These are phyloP conservation scores for Phoeniculus purpureus DNA, from an alignment of 2,797 vertebrate genomes.

Conservation along the genomic window DNA sequence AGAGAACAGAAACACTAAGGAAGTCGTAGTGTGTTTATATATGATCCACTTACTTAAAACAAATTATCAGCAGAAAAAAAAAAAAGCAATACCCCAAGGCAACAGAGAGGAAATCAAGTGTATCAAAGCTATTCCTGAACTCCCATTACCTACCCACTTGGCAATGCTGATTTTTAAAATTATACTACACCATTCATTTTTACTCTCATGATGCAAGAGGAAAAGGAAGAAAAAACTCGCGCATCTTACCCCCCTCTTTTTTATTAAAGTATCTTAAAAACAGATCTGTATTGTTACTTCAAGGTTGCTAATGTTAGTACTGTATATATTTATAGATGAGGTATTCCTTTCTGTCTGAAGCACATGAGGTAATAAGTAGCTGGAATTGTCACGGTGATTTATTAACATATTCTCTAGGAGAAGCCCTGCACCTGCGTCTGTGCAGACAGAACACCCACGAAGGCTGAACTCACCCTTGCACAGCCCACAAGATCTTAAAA, in stretches of 20 bases:
- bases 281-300: conserved; percentile 74
- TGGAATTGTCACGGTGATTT: conserved; percentile 79
- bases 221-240: not conserved
- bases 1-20: not conserved
- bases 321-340: conserved; percentile 63
- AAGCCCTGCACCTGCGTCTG: conserved; percentile 78
- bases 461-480: conserved; percentile 59
- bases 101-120: conserved; percentile 48
- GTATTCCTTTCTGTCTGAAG: conserved; percentile 69
- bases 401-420: conserved; percentile 77
- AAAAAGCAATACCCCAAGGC: conserved; percentile 21
- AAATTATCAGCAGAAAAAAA: not conserved
- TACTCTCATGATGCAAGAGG: not conserved
- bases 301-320: conserved; percentile 45
- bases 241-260: not conserved
- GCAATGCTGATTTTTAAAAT: conserved; percentile 52
- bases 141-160: conserved; percentile 29
- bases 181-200: conserved; percentile 14
- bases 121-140: conserved; percentile 46
- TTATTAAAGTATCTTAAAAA: conserved; percentile 60
- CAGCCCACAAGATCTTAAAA: conserved; percentile 63
- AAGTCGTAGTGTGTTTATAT: not conserved
- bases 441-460: conserved; percentile 68
- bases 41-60: conserved; percentile 16
- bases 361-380: conserved; percentile 73